Evolutionary conservation across 2,113 vertebrate species (phyloP), one percentile per base, ranked within the genome.

Genomic region (Ahaetulla prasina): DNA sequence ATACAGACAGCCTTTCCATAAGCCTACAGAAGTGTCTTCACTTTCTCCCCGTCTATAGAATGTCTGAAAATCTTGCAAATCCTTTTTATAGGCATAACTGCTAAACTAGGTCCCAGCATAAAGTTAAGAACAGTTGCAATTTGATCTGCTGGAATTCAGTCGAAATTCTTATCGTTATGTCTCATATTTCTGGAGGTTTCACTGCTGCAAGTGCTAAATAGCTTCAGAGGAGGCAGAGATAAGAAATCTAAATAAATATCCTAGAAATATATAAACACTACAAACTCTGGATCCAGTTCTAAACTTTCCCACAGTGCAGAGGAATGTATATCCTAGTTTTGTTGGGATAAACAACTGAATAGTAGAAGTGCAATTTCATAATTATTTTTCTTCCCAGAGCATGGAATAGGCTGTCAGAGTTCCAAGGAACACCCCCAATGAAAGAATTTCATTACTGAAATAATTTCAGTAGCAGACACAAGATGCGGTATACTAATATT

Each of bases 171-270:
- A 80, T 54, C 60, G 4, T 89, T 55, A n/a, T 27, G 39, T 30
- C 63, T 14, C n/a, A 87, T 49, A 55, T 87, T 53, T 87, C 47
- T 68, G 49, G 11, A 39, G 8, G 22, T 39, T 57, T 85, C 84
- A 50, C 68, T 57, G 68, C 14, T 91, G 43, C 43, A 91, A 86
- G 14, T 20, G 47, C 20, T 52, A 35, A 23, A 54, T 52, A 60
- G 49, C n/a, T 89, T 87, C 85, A 90, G 52, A 74, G 84, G 35
- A n/a, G 55, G 60, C 52, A 92, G 50, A n/a, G 68, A 89, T 89
- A 85, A 92, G 87, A 85, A 84, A 84, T 12, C 87, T 89, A 92
- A 90, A 91, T 91, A 91, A 88, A 91, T 74, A 88, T 3, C 80
- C 11, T 12, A 90, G 27, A 88, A 80, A 91, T 68, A 88, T 22